phyloP scores from a whole-genome alignment of 2,797 vertebrate genomes.

The Arctocebus calabarensis region DNA sequence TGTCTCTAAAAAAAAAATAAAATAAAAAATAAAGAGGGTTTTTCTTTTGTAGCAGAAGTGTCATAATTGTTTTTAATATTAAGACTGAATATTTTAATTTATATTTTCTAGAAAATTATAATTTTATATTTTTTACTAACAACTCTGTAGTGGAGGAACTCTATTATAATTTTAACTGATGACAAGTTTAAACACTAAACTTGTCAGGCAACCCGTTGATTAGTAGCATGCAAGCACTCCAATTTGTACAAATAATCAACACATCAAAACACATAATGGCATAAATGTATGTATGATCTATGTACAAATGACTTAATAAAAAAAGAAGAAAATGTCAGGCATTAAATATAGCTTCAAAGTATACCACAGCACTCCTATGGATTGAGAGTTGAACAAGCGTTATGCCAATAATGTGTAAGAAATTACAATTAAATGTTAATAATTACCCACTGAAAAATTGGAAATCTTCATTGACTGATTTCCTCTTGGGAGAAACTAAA shows the following conservation, averaged over 20 bases:
- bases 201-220: too few relatives aligned
- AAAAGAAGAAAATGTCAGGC: not conserved
- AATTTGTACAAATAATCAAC: too few relatives aligned
- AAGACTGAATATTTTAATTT: conserved; percentile 51
- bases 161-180: conserved; percentile 30
- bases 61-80: conserved; percentile 31
- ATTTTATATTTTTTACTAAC: conserved; percentile 44
- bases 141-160: not conserved
- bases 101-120: conserved; percentile 40
- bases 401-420: conserved; percentile 38
- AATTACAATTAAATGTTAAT: conserved; percentile 58
- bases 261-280: too few relatives aligned
- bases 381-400: conserved; percentile 14
- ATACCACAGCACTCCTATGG: not conserved
- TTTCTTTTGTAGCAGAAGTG: conserved; percentile 30
- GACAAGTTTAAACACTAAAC: conserved; percentile 31
- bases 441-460: conserved; percentile 2
- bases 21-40: not conserved
- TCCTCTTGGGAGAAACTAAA: conserved; percentile 62
- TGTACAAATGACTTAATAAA: too few relatives aligned
- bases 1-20: too few relatives aligned
- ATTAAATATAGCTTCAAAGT: conserved; percentile 40
- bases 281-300: too few relatives aligned
- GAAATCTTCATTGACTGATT: conserved; percentile 21
- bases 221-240: too few relatives aligned